A percentile compares a stretch with the other conserved stretches of the same genome.
These are phyloP conservation scores for Vireo altiloquus DNA, from an alignment of 2,113 vertebrate species.

Conservation along the genomic window DNA sequence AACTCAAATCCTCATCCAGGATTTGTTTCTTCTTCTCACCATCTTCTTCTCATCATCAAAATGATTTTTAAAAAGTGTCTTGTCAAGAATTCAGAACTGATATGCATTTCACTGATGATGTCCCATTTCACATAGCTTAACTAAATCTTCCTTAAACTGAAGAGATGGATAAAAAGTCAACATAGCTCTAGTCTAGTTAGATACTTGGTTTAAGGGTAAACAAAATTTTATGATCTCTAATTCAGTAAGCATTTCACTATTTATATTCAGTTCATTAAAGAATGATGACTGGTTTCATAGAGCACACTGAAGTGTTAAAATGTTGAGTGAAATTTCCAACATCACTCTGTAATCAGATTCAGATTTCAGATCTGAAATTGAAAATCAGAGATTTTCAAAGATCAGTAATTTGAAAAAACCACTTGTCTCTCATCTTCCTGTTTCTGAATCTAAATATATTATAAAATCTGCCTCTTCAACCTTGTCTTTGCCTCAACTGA, in stretches of 20 bases:
- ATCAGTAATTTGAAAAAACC: neutral
- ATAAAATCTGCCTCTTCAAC: neutral
- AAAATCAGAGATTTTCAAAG: no score
- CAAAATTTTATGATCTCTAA: neutral
- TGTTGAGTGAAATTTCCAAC: neutral
- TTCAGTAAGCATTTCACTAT: neutral
- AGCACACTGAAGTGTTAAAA: neutral
- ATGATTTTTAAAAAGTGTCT: neutral
- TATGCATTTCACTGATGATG: neutral
- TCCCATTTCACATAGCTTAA: neutral
- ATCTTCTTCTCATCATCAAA: neutral
- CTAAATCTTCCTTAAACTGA: neutral
- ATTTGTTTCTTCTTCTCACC: neutral
- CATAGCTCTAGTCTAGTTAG: neutral
- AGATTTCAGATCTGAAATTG: neutral
- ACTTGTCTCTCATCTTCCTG: neutral
- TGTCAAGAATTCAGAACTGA: neutral
- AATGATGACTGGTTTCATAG: neutral
- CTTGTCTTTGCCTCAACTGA: neutral
- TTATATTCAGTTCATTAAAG: neutral
- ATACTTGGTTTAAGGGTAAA: neutral
- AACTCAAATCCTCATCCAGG: neutral
- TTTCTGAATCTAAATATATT: neutral
- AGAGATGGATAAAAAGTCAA: neutral
- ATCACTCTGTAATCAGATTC: neutral